Evolutionary conservation across 2,113 vertebrate genomes (phyloP), one percentile per base, ranked within the genome.

Genomic region (Sebastes fasciatus): DNA sequence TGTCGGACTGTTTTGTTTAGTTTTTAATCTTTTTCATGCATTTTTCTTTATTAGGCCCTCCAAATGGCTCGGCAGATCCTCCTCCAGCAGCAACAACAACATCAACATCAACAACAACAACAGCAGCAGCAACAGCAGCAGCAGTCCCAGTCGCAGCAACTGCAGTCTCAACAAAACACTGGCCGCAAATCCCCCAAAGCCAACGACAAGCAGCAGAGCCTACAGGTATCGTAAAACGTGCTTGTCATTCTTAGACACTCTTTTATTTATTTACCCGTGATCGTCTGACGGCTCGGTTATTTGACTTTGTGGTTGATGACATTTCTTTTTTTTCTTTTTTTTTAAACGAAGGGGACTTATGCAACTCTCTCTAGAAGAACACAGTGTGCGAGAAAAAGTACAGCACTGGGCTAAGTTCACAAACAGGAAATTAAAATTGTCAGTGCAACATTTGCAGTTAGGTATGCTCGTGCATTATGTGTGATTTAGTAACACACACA

Each of bases 61-160:
- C 98, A 99, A 93, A 97, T 98, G 94, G 98, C 98, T 86, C 96
- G 97, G 54, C 98, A 99, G 88, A 96, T 99, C 83, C 96, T 99
- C 43, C 96, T 98, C 74, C 97, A 98, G 17, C 97, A 98, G 60
- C 97, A 97, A 17, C 97, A 90, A 0, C 96, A 97, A 19, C 96
- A 97, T 10, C 96, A 87, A 2, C 97, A 97, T 13, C 97, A 91
- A 49, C 91, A 94, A 8, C 92, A 86, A 6, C 67, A 70, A 6
- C 87, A 89, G 5, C 86, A 90, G 5, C 86, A 90, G 0, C 96
- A 97, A 17, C 96, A 97, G 19, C 96, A 87, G 10, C 96, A 97
- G 34, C 34, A 34, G 34, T 4, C 34, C 34, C 34, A 34, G 8
- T 95, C 96, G n/a, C 97, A 90, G 68, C 91, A 93, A 8, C 92